These are phyloP conservation scores for Cosmia trapezina DNA, from an alignment of 2,888 invertebrate species.

Conservation along the genomic window DNA sequence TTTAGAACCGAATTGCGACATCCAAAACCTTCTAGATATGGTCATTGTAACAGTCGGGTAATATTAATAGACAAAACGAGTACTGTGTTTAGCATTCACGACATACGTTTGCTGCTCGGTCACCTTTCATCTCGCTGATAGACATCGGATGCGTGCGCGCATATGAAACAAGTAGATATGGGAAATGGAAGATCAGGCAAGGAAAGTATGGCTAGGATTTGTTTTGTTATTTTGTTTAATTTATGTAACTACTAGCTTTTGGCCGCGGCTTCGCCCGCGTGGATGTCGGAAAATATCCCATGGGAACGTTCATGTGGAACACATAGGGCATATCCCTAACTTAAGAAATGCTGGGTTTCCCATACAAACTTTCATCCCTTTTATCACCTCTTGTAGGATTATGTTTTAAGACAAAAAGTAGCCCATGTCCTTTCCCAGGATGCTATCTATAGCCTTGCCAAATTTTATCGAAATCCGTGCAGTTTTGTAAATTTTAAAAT, in stretches of 20 bases:
- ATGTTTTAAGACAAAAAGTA: too few relatives aligned
- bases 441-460: too few relatives aligned
- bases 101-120: conserved; percentile 59
- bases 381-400: too few relatives aligned
- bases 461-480: too few relatives aligned
- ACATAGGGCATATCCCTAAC: too few relatives aligned
- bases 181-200: conserved; percentile 58
- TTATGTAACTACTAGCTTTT: conserved; percentile 29
- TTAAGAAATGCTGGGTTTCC: too few relatives aligned
- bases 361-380: too few relatives aligned
- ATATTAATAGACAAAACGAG: conserved; percentile 63
- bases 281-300: too few relatives aligned
- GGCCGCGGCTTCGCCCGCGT: too few relatives aligned
- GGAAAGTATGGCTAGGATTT: conserved; percentile 49
- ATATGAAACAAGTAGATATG: conserved; percentile 68
- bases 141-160: conserved; percentile 68
- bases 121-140: conserved; percentile 73
- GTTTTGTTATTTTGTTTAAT: conserved; percentile 33
- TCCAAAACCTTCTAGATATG: conserved; percentile 47
- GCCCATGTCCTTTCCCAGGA: too few relatives aligned
- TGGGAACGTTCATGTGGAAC: too few relatives aligned
- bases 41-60: conserved; percentile 58
- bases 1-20: conserved; percentile 50
- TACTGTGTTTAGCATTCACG: conserved; percentile 63
- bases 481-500: too few relatives aligned